Conservation (phyloP, 1,140 invertebrate genomes). For the Bombus huntii region DNA sequence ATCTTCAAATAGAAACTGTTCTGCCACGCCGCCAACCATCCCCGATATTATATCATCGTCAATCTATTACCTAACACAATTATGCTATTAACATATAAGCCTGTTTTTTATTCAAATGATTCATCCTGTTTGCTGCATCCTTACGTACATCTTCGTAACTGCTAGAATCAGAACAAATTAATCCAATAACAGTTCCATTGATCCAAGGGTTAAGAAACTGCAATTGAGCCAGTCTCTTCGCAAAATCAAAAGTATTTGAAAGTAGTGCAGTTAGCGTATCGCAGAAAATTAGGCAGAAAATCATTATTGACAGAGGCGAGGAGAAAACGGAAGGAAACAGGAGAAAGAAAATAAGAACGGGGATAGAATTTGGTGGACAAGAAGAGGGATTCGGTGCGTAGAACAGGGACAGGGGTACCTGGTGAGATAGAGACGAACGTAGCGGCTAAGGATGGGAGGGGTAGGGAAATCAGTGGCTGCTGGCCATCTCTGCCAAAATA, state of each 20-base stretch:
- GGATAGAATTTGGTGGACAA: slow-evolving; percentile 5
- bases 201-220: background rate
- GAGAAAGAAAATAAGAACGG: background rate
- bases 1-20: slow-evolving; percentile 78
- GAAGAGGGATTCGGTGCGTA: too few relatives aligned
- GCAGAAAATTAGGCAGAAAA: background rate
- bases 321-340: background rate
- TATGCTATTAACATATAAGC: slow-evolving; percentile 1
- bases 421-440: slow-evolving; percentile 54
- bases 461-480: slow-evolving; percentile 41
- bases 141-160: background rate
- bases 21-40: slow-evolving; percentile 26
- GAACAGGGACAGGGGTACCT: slow-evolving; percentile 1
- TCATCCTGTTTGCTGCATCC: background rate
- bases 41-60: slow-evolving; percentile 44
- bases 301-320: background rate
- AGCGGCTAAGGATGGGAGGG: background rate
- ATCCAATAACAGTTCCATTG: background rate
- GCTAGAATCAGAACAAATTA: background rate
- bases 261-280: background rate
- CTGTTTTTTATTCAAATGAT: background rate
- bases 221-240: background rate
- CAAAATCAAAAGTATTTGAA: background rate
- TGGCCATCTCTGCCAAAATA: slow-evolving; percentile 86
- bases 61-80: slow-evolving; percentile 38